phyloP scores from a whole-genome alignment of 1,140 invertebrate genomes.

The Ceratitis capitata region DNA sequence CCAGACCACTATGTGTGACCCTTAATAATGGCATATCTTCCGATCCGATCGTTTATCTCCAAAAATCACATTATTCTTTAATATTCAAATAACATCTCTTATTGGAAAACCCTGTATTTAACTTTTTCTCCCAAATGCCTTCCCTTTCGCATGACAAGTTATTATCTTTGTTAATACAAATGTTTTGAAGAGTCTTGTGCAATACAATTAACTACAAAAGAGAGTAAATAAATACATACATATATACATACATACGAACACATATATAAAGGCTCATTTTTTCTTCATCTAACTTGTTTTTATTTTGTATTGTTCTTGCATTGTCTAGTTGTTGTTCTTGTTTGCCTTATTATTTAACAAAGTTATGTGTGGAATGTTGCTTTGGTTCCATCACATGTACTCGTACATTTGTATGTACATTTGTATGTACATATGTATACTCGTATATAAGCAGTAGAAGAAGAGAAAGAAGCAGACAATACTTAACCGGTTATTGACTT shows the following conservation, averaged over 20 bases:
- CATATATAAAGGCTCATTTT: background rate
- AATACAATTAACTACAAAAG: background rate
- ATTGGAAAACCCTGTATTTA: too few species aligned
- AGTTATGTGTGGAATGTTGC: constrained; percentile 21
- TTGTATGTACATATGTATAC: too few species aligned
- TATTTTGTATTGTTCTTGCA: background rate
- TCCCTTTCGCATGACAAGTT: too few species aligned
- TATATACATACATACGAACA: background rate
- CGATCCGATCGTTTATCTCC: too few species aligned
- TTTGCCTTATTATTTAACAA: background rate
- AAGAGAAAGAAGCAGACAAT: background rate
- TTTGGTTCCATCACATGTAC: background rate
- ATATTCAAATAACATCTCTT: too few species aligned
- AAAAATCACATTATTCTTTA: too few species aligned
- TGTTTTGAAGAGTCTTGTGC: too few species aligned
- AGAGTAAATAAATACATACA: background rate
- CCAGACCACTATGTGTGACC: too few species aligned
- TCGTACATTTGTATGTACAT: too few species aligned
- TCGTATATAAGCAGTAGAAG: background rate
- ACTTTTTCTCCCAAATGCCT: too few species aligned
- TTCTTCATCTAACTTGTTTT: background rate
- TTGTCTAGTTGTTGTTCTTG: background rate
- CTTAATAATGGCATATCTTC: too few species aligned
- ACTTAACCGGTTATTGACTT: constrained; percentile 37
- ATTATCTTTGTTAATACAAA: too few species aligned